Evolutionary conservation across 53 echinoderm and acorn worm genomes (phyloP).

Genomic region (Actinopyga echinites): DNA sequence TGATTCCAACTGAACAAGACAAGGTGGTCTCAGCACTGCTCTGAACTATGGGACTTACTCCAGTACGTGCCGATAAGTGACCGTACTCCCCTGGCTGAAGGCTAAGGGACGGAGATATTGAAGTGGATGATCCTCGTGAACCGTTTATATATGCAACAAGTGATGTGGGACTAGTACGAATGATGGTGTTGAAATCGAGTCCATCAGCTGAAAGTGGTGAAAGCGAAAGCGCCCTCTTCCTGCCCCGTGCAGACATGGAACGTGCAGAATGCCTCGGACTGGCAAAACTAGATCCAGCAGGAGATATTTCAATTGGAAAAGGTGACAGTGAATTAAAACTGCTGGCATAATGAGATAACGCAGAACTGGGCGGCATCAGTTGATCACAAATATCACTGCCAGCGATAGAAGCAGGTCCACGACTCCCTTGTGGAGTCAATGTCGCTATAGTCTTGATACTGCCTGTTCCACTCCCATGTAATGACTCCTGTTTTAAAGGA

Average conservation of each 20-base stretch:
- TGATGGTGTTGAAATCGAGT: constrained; percentile 82
- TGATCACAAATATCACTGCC: constrained; percentile 93
- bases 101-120: constrained; percentile 80
- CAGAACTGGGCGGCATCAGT: constrained; percentile 88
- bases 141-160: constrained; percentile 93
- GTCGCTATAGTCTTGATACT: constrained; percentile 53
- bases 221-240: constrained; percentile 87
- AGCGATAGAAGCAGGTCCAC: constrained; percentile 85
- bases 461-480: not conserved
- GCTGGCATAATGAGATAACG: constrained; percentile 90
- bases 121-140: constrained; percentile 88
- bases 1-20: constrained; percentile 25
- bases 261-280: constrained; percentile 96
- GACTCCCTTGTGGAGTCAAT: constrained; percentile 60
- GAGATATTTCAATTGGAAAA: constrained; percentile 93
- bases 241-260: constrained; percentile 77
- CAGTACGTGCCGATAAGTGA: constrained; percentile 77
- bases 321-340: constrained; percentile 96
- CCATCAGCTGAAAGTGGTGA: constrained; percentile 93
- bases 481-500: constrained; percentile 82
- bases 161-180: constrained; percentile 96
- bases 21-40: not conserved
- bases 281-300: constrained; percentile 94
- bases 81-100: constrained; percentile 89
- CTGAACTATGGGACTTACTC: constrained; percentile 13